Percentiles rank a stretch among this genome's conserved stretches.
phyloP scores from a whole-genome alignment of 2,888 invertebrate species.

The Arrhopalites spinosus region DNA sequence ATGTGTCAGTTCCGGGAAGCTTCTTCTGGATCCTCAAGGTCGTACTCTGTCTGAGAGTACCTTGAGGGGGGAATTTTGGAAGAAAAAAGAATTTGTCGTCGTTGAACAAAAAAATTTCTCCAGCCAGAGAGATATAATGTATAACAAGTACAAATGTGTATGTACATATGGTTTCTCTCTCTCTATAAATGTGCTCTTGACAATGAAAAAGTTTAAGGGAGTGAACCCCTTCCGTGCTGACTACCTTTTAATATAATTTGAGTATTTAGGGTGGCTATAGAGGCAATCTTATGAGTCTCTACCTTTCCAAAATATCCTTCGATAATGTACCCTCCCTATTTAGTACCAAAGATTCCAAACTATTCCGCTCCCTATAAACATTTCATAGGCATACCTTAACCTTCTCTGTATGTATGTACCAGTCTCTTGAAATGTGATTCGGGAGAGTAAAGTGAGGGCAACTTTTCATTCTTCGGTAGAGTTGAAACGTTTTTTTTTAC shows the following conservation, averaged over 20 bases:
- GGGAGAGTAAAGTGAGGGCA: conserved; percentile 22
- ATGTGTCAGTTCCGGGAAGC: conserved; percentile 31
- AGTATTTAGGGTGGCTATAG: too few species aligned
- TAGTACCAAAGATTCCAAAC: background rate
- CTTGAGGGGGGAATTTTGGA: background rate
- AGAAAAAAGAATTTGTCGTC: conserved; percentile 19
- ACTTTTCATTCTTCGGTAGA: conserved; percentile 32
- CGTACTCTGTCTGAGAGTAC: conserved; percentile 12
- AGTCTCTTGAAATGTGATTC: conserved; percentile 18
- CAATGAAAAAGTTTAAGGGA: conserved; percentile 4
- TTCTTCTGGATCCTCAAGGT: conserved; percentile 18
- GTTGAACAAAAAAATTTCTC: conserved; percentile 13
- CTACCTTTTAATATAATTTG: too few species aligned
- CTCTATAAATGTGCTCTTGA: conserved; percentile 1
- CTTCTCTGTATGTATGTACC: too few species aligned
- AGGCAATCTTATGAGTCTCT: background rate
- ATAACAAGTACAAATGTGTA: background rate
- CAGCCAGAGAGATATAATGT: background rate
- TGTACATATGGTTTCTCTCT: too few species aligned
- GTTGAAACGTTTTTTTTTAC: conserved; percentile 12
- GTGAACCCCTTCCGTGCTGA: too few species aligned
- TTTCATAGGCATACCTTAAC: too few species aligned
- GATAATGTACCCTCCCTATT: background rate
- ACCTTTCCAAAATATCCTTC: too few species aligned
- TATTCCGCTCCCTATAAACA: background rate